Base-by-base conservation (phyloP, 2,888 invertebrate species). In the Sympetrum striolatum region DNA sequence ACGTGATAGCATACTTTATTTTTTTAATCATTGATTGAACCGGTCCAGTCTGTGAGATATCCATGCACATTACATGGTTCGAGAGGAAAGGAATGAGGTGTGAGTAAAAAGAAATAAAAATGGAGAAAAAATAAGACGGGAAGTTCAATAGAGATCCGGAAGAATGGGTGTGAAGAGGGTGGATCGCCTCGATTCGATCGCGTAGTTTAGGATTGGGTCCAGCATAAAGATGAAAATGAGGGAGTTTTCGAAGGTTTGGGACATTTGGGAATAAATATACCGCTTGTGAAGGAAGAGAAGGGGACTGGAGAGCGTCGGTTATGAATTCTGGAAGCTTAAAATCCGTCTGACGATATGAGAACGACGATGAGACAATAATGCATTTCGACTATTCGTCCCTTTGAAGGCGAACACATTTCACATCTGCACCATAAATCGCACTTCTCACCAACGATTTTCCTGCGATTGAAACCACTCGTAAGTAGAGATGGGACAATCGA, bases 191-290 rank as follows among this genome's bases (percentile, higher is more conserved):
- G 10, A 44, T 58, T 2, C 25, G 48, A 15, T 22, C 48, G 37
- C 35, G 53, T 25, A 25, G 25, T 44, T 44, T 44, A 44, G 25
- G 81, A 81, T 82, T 58, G 53, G 82, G 44, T 58, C 10, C 35
- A 58, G 58, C 82, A 31, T 82, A 82, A 82, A 82, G 58, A 35
- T 22, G 58, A 82, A 58, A 82, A 82, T 58, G 82, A 82, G 82
- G 35, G 82, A 58, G 6, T 58, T 22, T 35, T 58, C 35, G 31
- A 25, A 37, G 58, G 35, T 3, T 80, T 60, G 31, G 53, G 25
- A 14, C 31, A 15, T 10, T 25, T 2, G 6, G 35, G 35, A 80
- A 80, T 37, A 37, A 80, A 80, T 37, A 37, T 35, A 37, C 37
- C 31, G 15, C 35, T 18, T 18, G 18, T 31, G 80, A 22, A 18